Evolutionary conservation across 2,797 vertebrate genomes (phyloP).

Genomic region (Trachurus trachurus): DNA sequence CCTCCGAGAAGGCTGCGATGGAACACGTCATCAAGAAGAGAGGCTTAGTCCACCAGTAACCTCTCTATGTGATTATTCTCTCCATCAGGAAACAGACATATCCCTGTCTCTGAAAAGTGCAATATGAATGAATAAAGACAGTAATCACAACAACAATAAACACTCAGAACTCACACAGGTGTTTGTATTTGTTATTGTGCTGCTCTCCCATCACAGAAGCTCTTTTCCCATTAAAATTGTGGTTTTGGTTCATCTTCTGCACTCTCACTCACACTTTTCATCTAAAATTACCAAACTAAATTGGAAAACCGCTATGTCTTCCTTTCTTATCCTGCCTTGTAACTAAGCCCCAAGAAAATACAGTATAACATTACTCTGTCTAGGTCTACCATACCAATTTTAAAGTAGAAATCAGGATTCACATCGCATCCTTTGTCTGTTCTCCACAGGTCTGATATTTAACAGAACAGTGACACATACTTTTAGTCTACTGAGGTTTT

Average conservation of each 20-base stretch:
- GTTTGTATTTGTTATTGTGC: not conserved
- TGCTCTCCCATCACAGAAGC: not conserved
- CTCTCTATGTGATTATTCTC: slow-evolving; percentile 37
- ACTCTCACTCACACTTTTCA: not conserved
- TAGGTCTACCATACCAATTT: no score
- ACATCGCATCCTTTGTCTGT: no score
- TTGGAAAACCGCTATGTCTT: no score
- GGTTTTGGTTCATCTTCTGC: not conserved
- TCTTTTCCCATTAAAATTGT: not conserved
- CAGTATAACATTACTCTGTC: no score
- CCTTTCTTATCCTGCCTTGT: no score
- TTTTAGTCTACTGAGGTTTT: no score
- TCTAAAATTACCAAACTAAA: no score
- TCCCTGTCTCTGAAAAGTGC: slow-evolving; percentile 32
- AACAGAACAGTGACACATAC: no score
- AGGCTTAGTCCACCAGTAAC: slow-evolving; percentile 64
- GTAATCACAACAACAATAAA: slow-evolving; percentile 23
- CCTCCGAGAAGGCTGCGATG: slow-evolving; percentile 85
- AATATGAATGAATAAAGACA: slow-evolving; percentile 53
- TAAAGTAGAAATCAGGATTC: no score
- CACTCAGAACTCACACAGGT: not conserved
- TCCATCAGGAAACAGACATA: not conserved
- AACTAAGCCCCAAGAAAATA: no score
- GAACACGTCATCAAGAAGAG: slow-evolving; percentile 90
- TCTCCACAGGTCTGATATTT: no score